Evolutionary conservation across 2,113 vertebrate genomes (phyloP).

Genomic region (Oncorhynchus keta): DNA sequence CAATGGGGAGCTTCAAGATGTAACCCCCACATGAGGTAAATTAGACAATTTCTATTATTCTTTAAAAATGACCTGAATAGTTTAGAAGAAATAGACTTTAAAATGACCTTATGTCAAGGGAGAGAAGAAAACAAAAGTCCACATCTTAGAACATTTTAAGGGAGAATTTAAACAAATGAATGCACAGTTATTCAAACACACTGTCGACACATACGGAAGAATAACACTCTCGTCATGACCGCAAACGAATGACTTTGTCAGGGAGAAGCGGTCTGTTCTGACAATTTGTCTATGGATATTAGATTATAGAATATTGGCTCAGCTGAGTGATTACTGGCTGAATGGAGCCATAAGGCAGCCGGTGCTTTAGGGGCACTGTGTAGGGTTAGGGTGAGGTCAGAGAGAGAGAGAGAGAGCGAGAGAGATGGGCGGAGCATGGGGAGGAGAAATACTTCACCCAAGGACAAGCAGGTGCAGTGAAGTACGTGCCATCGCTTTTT

Average conservation of each 20-base stretch:
- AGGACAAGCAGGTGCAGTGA: conserved; percentile 71
- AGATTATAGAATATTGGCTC: conserved; percentile 58
- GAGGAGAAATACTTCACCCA: conserved; percentile 41
- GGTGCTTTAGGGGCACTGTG: conserved; percentile 32
- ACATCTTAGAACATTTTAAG: not conserved
- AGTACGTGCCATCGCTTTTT: conserved; percentile 32
- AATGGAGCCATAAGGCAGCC: conserved; percentile 40
- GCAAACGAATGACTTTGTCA: conserved; percentile 26
- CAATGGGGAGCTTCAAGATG: conserved; percentile 69
- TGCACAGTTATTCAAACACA: not conserved
- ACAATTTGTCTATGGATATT: conserved; percentile 58
- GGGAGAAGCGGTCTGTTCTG: no score
- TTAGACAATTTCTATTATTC: conserved; percentile 74
- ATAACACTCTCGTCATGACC: conserved; percentile 4
- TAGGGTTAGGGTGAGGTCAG: conserved; percentile 8
- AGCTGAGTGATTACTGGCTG: conserved; percentile 12
- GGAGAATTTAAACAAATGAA: not conserved
- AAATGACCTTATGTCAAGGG: conserved; percentile 41
- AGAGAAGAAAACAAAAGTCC: not conserved
- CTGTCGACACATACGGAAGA: conserved; percentile 10
- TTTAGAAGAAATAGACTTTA: conserved; percentile 60
- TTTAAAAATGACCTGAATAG: conserved; percentile 60
- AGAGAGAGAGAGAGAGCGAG: conserved; percentile 33
- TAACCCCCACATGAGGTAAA: conserved; percentile 72
- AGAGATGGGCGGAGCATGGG: conserved; percentile 33